Percentiles rank a stretch among this genome's conserved stretches.
phyloP scores from a whole-genome alignment of 2,797 vertebrate species.

The Lagodon rhomboides region DNA sequence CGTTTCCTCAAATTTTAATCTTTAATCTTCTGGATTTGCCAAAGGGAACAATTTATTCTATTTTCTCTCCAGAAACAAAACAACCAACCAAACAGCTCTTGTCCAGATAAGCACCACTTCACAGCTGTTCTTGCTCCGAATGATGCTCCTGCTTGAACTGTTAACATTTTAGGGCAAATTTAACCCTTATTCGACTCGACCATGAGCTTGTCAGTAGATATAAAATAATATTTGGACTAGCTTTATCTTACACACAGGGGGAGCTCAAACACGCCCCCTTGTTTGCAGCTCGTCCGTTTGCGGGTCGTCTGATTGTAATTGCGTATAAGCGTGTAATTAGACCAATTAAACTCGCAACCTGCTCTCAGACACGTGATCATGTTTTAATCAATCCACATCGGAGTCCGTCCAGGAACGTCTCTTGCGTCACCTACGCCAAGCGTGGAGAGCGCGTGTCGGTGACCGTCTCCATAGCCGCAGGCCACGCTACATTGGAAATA shows the following conservation, averaged over 20 bases:
- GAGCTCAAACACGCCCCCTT: neutral
- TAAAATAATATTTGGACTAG: neutral
- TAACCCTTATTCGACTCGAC: too few relatives aligned
- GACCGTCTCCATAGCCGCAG: conserved; percentile 1
- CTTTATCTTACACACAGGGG: too few relatives aligned
- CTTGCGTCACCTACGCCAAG: conserved; percentile 47
- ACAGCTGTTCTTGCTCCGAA: neutral
- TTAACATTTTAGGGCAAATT: neutral
- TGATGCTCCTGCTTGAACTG: neutral
- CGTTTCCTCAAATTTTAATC: neutral
- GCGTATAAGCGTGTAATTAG: neutral
- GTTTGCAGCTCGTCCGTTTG: neutral
- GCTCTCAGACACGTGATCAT: neutral
- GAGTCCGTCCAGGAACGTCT: too few relatives aligned
- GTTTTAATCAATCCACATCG: neutral
- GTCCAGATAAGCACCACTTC: too few relatives aligned
- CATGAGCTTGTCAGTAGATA: neutral
- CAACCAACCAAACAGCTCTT: neutral
- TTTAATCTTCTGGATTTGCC: neutral
- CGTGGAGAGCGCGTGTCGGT: conserved; percentile 43
- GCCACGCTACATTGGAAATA: neutral
- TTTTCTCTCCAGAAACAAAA: neutral
- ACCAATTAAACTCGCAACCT: too few relatives aligned
- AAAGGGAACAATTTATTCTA: neutral
- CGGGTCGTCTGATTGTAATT: neutral